phyloP scores from a whole-genome alignment of 2,113 vertebrate species.

The Ameiurus melas region DNA sequence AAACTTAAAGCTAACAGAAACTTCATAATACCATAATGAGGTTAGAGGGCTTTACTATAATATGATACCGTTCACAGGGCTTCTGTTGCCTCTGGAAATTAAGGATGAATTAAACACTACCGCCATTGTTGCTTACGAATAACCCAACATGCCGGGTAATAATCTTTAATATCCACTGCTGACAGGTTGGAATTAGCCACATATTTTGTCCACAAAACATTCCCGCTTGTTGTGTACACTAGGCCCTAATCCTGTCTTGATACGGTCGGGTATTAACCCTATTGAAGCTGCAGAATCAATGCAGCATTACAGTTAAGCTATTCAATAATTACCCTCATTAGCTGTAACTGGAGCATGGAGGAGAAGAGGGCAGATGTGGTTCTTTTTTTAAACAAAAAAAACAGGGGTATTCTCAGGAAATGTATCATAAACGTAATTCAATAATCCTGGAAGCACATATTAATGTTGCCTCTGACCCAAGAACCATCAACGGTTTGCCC shows the following conservation, averaged over 20 bases:
- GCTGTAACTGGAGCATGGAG: conserved; percentile 80
- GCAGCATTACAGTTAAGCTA: conserved; percentile 87
- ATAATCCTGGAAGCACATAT: conserved; percentile 90
- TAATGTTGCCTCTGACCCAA: conserved; percentile 69
- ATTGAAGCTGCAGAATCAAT: conserved; percentile 75
- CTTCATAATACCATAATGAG: conserved; percentile 54
- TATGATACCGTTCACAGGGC: conserved; percentile 66
- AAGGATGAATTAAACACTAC: conserved; percentile 83
- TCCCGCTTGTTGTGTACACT: conserved; percentile 75
- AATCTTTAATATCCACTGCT: conserved; percentile 97
- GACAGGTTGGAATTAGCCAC: conserved; percentile 97
- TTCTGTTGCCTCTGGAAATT: conserved; percentile 76
- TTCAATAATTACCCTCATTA: conserved; percentile 94
- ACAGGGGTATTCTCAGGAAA: conserved; percentile 69
- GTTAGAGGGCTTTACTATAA: conserved; percentile 60
- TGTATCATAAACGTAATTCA: conserved; percentile 85
- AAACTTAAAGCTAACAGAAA: conserved; percentile 45
- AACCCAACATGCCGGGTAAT: conserved; percentile 75
- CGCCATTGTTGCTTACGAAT: conserved; percentile 84
- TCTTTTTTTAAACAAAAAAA: not conserved
- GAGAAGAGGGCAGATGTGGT: conserved; percentile 70
- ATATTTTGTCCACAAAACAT: conserved; percentile 78
- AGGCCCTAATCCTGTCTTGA: conserved; percentile 82
- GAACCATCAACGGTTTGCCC: conserved; percentile 40
- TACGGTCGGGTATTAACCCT: conserved; percentile 71